phyloP scores from a whole-genome alignment of 2,888 invertebrate species.

The Acrobasis suavella region DNA sequence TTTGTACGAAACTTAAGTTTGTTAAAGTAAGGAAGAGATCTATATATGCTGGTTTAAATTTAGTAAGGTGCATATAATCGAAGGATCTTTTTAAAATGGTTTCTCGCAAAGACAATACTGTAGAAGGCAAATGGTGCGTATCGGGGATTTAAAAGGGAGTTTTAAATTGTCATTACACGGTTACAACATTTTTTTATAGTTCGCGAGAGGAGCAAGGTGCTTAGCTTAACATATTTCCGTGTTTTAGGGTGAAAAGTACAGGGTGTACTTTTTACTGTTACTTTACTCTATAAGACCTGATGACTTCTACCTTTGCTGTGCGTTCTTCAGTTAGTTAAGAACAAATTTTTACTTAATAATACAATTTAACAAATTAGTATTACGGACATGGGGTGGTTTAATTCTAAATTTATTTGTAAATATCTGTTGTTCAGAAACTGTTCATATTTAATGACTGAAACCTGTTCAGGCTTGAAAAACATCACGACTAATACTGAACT shows the following conservation, averaged over 20 bases:
- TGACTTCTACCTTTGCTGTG: neutral
- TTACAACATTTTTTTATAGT: constrained; percentile 68
- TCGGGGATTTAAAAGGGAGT: constrained; percentile 66
- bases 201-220: constrained; percentile 50
- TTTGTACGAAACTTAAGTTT: neutral
- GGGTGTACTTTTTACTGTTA: constrained; percentile 35
- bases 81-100: constrained; percentile 46
- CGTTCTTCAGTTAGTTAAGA: too few species aligned
- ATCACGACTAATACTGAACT: too few species aligned
- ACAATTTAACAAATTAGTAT: too few species aligned
- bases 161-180: constrained; percentile 77
- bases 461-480: too few species aligned
- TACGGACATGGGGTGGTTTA: too few species aligned
- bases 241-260: constrained; percentile 40
- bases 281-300: neutral
- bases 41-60: neutral
- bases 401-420: too few species aligned
- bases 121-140: constrained; percentile 66
- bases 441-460: too few species aligned
- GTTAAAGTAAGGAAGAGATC: neutral
- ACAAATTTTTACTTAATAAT: too few species aligned
- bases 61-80: neutral
- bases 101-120: constrained; percentile 57
- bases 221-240: constrained; percentile 64
- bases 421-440: too few species aligned